Evolutionary conservation across 1,140 invertebrate species (phyloP).

Genomic region (Triops cancriformis): DNA sequence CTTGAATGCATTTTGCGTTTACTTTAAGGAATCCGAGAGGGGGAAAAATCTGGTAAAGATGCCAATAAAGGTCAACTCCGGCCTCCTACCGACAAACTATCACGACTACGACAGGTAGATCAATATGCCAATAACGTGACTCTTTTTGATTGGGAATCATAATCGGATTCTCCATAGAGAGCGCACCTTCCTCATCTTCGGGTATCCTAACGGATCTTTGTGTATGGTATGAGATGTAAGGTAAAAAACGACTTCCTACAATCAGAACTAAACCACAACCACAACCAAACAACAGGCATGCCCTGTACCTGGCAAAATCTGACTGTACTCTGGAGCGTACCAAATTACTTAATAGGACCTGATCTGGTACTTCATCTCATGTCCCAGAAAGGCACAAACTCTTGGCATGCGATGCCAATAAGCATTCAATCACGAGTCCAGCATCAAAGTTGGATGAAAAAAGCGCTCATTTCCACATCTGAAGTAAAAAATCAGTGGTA

Average conservation of each 20-base stretch:
- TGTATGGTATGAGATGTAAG: background rate
- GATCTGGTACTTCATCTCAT: background rate
- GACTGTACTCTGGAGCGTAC: background rate
- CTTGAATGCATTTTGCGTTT: too few species aligned
- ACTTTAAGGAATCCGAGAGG: too few species aligned
- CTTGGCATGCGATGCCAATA: background rate
- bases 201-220: background rate
- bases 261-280: background rate
- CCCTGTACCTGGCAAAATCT: background rate
- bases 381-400: background rate
- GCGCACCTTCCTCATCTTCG: background rate
- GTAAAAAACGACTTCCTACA: background rate
- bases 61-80: too few species aligned
- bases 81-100: too few species aligned
- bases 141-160: background rate
- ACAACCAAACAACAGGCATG: background rate
- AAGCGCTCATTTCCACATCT: background rate
- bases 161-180: background rate
- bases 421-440: background rate
- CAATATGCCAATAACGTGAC: too few species aligned
- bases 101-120: too few species aligned
- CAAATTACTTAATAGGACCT: background rate
- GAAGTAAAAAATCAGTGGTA: background rate
- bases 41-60: too few species aligned
- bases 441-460: background rate